Base-by-base conservation (phyloP, 1,140 invertebrate genomes). In the Trachymyrmex cornetzi region DNA sequence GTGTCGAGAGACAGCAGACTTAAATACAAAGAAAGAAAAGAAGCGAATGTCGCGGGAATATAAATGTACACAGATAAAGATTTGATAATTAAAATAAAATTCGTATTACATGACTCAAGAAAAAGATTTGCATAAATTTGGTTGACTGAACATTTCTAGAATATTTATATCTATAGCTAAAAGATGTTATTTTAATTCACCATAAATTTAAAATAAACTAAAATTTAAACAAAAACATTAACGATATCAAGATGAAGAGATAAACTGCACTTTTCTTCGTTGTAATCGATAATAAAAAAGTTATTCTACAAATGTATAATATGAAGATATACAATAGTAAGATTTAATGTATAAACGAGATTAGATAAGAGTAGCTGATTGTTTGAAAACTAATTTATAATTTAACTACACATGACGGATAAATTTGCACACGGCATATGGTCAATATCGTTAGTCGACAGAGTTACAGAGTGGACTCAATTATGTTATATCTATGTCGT, bases 401-500 rank as follows among this genome's bases (percentile, higher is more conserved):
- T 7, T 38, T 34, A 34, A 34, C 57, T 82, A 72, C 24, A 72
- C 22, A 6, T 38, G 27, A 72, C 53, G 38, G 55, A 61, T 30
- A 82, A 57, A 72, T 61, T 38, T 48, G 38, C 77, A 48, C 38
- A 38, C 34, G 34, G 53, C 11, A 44, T 57, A 44, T 53, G 44
- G 59, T 11, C 48, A 53, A 75, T 85, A 77, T 63, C 11, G 72
- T 59, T 77, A 64, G 16, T 63, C 22, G 19, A 30, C 55, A 61
- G 34, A 69, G 12, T 85, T 85, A 19, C 59, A 63, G 48, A 85
- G 61, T 77, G 57, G 44, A 53, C 61, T 57, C 74, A 53, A 77
- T 85, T 67, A 79, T 30, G 64, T 85, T 67, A 79, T 30, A 85
- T 85, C 74, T 57, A 75, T 22, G 27, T 89, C 84, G 84, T 53